Evolutionary conservation across 2,797 vertebrate genomes (phyloP), one percentile per base, ranked within the genome.

Genomic region (Liparis tanakae): DNA sequence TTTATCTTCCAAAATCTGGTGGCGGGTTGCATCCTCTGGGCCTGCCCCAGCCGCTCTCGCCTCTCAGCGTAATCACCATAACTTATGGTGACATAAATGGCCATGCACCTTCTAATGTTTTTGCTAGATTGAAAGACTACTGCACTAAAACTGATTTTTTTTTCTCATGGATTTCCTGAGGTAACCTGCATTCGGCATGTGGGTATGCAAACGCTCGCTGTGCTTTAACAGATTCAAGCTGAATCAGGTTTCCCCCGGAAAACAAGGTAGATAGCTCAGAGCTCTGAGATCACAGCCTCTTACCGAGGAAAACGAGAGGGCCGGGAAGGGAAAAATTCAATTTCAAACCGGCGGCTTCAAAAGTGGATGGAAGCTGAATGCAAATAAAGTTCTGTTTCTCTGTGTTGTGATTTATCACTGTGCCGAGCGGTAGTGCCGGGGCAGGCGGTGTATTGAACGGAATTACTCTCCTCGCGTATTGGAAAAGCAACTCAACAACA

Each of bases 361-460:
- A 94, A 84, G 87, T 77, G 82, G 90, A 94, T 87, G 86, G 81
- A 87, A 88, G 83, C 91, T 88, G 90, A 94, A 94, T 94, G 91
- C 92, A 93, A 94, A 94, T 94, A 92, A 91, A 91, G 87, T 87
- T 86, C 82, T 92, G 91, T 92, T 92, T 87, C 88, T 90, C 81
- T 82, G 84, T 87, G 89, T 87, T 89, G 90, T 92, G 91, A 94
- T 93, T 94, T 93, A 95, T 94, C 88, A 89, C 89, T 80, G 81
- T 86, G 91, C 83, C 70, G 87, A 86, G 91, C 84, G 67, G 80
- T 67, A 88, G 87, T 79, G 90, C 87, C 67, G 81, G 85, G 83
- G 88, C 87, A 88, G 85, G 79, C 73, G 62, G 82, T 85, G 89
- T 91, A 91, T 93, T 89, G 91, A 94, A 83, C 81, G 81, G 83